Evolutionary conservation across 2,888 invertebrate species (phyloP).

Genomic region (Nipponacmea schrenckii): DNA sequence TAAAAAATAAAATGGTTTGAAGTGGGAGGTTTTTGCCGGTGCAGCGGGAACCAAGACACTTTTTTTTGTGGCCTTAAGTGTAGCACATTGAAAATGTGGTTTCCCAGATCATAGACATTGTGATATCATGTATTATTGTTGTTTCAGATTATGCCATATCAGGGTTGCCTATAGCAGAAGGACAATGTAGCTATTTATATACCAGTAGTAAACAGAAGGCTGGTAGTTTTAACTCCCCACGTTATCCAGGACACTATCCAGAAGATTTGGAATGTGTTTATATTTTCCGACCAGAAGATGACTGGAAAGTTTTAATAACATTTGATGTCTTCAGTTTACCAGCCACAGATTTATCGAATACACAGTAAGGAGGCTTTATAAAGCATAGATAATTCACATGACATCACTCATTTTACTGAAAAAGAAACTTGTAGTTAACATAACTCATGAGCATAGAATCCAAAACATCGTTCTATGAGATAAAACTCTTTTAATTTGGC

Average conservation of each 20-base stretch:
- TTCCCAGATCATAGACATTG: too few relatives aligned
- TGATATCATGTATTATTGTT: too few relatives aligned
- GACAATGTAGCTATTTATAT: conserved; percentile 89
- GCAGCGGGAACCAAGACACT: too few relatives aligned
- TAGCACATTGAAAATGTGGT: too few relatives aligned
- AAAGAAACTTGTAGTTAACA: background rate
- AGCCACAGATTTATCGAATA: conserved; percentile 33
- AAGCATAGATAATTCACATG: background rate
- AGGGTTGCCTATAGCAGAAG: conserved; percentile 91
- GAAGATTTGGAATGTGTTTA: conserved; percentile 68
- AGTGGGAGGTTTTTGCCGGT: too few relatives aligned
- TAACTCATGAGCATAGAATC: too few relatives aligned
- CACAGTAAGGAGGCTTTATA: conserved; percentile 19
- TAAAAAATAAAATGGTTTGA: too few relatives aligned
- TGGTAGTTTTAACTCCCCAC: conserved; percentile 87
- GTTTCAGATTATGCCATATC: conserved; percentile 89
- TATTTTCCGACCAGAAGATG: conserved; percentile 64
- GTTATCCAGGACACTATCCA: conserved; percentile 70
- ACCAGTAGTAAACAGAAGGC: conserved; percentile 60
- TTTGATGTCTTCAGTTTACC: conserved; percentile 58
- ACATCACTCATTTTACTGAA: background rate
- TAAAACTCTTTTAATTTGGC: too few relatives aligned
- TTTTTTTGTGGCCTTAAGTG: too few relatives aligned
- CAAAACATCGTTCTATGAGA: too few relatives aligned
- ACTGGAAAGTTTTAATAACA: conserved; percentile 59